Conservation (phyloP, 2,113 vertebrate genomes). For the Danionella cerebrum region DNA sequence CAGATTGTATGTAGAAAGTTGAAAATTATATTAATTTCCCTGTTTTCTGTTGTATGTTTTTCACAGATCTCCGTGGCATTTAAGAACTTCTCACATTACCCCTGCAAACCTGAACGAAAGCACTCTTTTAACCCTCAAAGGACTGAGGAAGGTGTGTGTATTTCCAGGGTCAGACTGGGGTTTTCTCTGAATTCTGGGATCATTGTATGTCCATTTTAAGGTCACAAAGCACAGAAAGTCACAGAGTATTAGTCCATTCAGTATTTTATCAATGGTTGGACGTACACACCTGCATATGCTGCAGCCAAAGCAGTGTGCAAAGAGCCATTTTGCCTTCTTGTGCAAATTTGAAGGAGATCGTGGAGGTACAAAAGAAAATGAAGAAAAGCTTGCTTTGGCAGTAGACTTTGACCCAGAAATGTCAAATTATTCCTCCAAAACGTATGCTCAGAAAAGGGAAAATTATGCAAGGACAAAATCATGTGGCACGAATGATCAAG, state of each 20-base stretch:
- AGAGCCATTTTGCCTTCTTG: conserved; percentile 40
- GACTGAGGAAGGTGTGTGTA: too few species aligned
- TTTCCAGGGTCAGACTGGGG: conserved; percentile 15
- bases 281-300: neutral
- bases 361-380: conserved; percentile 34
- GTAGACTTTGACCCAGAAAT: conserved; percentile 57
- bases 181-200: conserved; percentile 36
- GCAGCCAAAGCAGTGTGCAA: conserved; percentile 22
- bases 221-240: neutral
- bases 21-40: too few species aligned
- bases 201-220: conserved; percentile 39
- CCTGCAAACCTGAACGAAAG: neutral
- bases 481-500: conserved; percentile 58
- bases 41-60: too few species aligned
- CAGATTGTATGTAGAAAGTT: too few species aligned
- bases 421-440: conserved; percentile 44
- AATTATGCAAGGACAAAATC: conserved; percentile 60
- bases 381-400: conserved; percentile 38
- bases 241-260: neutral
- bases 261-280: conserved; percentile 3
- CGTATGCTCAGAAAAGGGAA: conserved; percentile 39
- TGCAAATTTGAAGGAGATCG: conserved; percentile 47
- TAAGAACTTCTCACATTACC: too few species aligned
- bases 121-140: neutral
- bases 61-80: too few species aligned